A percentile compares a stretch with the other conserved stretches of the same genome.
phyloP scores from a whole-genome alignment of 1,140 invertebrate genomes.

The Drosophila arizonae region DNA sequence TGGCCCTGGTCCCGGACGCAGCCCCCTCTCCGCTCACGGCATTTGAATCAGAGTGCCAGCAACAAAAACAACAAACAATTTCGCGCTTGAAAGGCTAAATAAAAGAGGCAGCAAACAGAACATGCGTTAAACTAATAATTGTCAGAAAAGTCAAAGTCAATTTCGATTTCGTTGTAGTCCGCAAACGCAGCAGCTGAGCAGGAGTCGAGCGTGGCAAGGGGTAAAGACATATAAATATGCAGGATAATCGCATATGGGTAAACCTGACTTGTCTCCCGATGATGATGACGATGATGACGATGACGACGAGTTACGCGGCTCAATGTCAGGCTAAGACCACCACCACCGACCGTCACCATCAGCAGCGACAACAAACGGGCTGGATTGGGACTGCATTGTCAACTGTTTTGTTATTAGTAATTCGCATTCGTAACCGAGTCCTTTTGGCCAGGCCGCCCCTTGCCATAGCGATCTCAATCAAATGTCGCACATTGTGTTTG shows the following conservation, averaged over 20 bases:
- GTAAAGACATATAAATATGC: constrained; percentile 29
- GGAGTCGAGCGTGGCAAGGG: not conserved
- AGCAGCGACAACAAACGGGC: constrained; percentile 2
- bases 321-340: constrained; percentile 57
- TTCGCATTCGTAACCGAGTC: constrained; percentile 13
- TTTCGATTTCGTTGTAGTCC: constrained; percentile 46
- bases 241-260: constrained; percentile 48
- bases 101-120: constrained; percentile 57
- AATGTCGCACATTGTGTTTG: constrained; percentile 52
- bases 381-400: constrained; percentile 42
- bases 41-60: constrained; percentile 66
- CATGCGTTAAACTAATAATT: constrained; percentile 80
- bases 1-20: no score
- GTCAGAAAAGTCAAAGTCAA: constrained; percentile 76
- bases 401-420: constrained; percentile 48
- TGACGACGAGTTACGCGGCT: constrained; percentile 72
- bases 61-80: constrained; percentile 76
- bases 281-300: constrained; percentile 27
- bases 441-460: constrained; percentile 25
- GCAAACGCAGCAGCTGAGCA: constrained; percentile 43
- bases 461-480: constrained; percentile 66
- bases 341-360: constrained; percentile 34
- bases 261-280: constrained; percentile 54
- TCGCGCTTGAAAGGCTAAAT: constrained; percentile 74
- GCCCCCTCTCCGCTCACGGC: constrained; percentile 31